Evolutionary conservation across 2,113 vertebrate species (phyloP).

Genomic region (Serinus canaria): DNA sequence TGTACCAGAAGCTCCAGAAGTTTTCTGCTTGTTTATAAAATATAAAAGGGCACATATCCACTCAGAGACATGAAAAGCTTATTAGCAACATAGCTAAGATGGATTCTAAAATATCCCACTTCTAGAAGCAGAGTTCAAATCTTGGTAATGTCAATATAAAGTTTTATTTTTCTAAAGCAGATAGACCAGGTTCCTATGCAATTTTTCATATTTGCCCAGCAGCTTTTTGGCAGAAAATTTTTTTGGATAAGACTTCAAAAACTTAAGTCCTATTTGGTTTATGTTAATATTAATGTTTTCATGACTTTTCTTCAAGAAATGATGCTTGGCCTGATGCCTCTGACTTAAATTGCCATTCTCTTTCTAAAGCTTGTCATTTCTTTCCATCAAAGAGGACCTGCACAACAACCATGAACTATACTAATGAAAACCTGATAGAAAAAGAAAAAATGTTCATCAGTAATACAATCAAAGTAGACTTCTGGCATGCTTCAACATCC

Average conservation of each 20-base stretch:
- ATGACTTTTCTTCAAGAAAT: slow-evolving; percentile 10
- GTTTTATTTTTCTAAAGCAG: slow-evolving; percentile 25
- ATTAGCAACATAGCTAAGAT: background rate
- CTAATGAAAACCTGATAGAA: background rate
- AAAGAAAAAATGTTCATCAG: background rate
- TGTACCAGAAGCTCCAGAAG: background rate
- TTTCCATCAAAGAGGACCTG: background rate
- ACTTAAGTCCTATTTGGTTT: background rate
- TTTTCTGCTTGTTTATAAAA: slow-evolving; percentile 24
- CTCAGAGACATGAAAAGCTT: background rate
- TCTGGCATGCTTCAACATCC: background rate
- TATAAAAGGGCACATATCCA: background rate
- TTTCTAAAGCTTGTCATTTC: background rate
- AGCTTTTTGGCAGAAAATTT: background rate
- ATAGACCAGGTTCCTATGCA: background rate
- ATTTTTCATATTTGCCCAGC: slow-evolving; percentile 4
- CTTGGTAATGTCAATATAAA: slow-evolving; percentile 15
- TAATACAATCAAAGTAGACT: background rate
- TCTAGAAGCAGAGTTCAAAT: slow-evolving; percentile 23
- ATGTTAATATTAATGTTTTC: background rate
- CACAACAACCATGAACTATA: background rate
- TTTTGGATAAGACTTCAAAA: slow-evolving; percentile 34
- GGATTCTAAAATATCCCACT: background rate
- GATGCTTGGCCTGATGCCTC: background rate
- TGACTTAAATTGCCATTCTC: background rate